Conservation (phyloP, 2,888 invertebrate species). For the Oxytorus armatus region DNA sequence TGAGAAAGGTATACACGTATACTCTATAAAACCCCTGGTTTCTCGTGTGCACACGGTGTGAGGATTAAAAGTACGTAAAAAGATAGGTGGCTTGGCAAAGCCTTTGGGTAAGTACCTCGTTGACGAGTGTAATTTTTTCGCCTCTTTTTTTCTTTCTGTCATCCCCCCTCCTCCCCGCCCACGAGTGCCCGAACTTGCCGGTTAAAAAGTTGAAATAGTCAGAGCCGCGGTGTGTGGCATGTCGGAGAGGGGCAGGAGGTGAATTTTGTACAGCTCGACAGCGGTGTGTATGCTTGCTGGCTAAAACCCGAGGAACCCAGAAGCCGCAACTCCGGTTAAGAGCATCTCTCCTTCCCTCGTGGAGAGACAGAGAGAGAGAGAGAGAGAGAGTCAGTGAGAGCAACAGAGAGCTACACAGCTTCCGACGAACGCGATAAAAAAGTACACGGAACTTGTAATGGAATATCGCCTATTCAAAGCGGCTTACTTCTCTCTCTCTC, state of each 20-base stretch:
- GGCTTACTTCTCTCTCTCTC: constrained; percentile 53
- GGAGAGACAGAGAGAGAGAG: constrained; percentile 9
- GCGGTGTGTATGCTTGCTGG: constrained; percentile 49
- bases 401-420: constrained; percentile 51
- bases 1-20: constrained; percentile 33
- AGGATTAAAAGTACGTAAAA: constrained; percentile 65
- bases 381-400: constrained; percentile 23
- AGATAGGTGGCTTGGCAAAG: constrained; percentile 61
- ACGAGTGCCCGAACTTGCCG: constrained; percentile 56
- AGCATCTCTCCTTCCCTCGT: constrained; percentile 69
- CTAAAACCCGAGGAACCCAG: constrained; percentile 42
- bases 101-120: constrained; percentile 68
- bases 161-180: constrained; percentile 45
- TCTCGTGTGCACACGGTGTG: constrained; percentile 40
- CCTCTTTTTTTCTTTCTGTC: constrained; percentile 57
- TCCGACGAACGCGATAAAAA: constrained; percentile 64
- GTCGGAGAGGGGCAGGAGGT: constrained; percentile 45
- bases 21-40: constrained; percentile 29
- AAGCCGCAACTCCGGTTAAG: constrained; percentile 51
- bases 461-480: constrained; percentile 66
- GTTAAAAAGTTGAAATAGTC: constrained; percentile 68
- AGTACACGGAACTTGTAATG: constrained; percentile 68
- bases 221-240: constrained; percentile 49
- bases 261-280: constrained; percentile 35
- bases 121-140: constrained; percentile 71